phyloP scores from a whole-genome alignment of 2,797 vertebrate genomes.

The Tarsius wallacei region DNA sequence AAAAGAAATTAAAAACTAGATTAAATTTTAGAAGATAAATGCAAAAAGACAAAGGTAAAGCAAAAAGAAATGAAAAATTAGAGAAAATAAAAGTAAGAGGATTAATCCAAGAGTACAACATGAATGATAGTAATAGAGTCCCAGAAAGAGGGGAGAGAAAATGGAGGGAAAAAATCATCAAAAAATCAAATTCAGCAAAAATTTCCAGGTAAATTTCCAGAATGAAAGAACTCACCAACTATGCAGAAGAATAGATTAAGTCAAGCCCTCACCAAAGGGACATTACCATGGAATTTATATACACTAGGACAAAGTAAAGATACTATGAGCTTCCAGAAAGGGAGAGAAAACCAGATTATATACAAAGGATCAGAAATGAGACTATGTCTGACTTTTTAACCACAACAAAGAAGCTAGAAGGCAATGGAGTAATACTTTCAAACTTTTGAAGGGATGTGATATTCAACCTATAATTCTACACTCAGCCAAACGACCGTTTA shows the following conservation, averaged over 20 bases:
- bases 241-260: slow-evolving; percentile 32
- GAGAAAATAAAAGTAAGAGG: not conserved
- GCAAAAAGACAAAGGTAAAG: not conserved
- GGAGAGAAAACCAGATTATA: not conserved
- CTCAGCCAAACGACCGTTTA: slow-evolving; percentile 1
- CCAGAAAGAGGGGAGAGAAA: not conserved
- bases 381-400: not conserved
- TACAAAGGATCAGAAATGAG: not conserved
- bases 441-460: not conserved
- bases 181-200: slow-evolving; percentile 40
- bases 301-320: not conserved
- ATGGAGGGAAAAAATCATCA: not conserved
- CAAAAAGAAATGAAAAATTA: slow-evolving; percentile 42
- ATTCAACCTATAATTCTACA: slow-evolving; percentile 11
- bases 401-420: not conserved
- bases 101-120: not conserved
- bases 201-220: slow-evolving; percentile 32
- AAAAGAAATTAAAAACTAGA: slow-evolving; percentile 22
- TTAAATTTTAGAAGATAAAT: slow-evolving; percentile 51
- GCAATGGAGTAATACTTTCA: not conserved
- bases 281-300: not conserved
- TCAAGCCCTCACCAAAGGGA: not conserved
- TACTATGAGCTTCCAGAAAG: not conserved
- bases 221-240: slow-evolving; percentile 32
- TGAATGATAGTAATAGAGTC: not conserved